A percentile compares a stretch with the other conserved stretches of the same genome.
Conservation (phyloP, 1,140 invertebrate species). For the Zaprionus vittiger region DNA sequence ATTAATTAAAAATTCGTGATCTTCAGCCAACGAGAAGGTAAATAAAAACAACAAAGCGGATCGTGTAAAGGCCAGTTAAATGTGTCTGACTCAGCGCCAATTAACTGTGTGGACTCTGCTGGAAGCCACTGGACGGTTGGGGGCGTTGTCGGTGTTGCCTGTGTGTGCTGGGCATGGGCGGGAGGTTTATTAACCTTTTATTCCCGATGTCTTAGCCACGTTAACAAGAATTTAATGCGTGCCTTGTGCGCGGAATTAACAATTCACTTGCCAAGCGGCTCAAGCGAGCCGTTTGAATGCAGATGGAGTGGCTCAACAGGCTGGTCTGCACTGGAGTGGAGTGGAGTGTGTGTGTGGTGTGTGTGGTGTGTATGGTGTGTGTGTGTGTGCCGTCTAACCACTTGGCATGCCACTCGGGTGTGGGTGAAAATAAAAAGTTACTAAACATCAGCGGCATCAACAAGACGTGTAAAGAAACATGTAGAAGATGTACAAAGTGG, state of each 20-base stretch:
- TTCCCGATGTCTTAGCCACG: constrained; percentile 67
- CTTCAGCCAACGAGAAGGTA: constrained; percentile 34
- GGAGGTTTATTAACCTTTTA: constrained; percentile 74
- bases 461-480: constrained; percentile 47
- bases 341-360: background rate
- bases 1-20: constrained; percentile 70
- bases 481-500: constrained; percentile 15
- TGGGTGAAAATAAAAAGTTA: constrained; percentile 76
- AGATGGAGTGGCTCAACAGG: constrained; percentile 22
- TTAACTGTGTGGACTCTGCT: constrained; percentile 50
- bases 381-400: constrained; percentile 22
- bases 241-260: constrained; percentile 46
- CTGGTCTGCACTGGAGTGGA: background rate
- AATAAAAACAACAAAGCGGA: constrained; percentile 23
- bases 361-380: no score
- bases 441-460: constrained; percentile 43
- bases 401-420: constrained; percentile 63
- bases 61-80: constrained; percentile 17
- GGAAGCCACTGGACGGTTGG: constrained; percentile 48
- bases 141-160: constrained; percentile 14
- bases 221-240: constrained; percentile 76
- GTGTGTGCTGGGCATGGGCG: background rate
- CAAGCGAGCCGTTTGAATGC: constrained; percentile 60
- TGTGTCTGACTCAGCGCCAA: constrained; percentile 30
- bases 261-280: constrained; percentile 34